phyloP scores from a whole-genome alignment of 1,140 invertebrate species.

The Bradysia coprophila region DNA sequence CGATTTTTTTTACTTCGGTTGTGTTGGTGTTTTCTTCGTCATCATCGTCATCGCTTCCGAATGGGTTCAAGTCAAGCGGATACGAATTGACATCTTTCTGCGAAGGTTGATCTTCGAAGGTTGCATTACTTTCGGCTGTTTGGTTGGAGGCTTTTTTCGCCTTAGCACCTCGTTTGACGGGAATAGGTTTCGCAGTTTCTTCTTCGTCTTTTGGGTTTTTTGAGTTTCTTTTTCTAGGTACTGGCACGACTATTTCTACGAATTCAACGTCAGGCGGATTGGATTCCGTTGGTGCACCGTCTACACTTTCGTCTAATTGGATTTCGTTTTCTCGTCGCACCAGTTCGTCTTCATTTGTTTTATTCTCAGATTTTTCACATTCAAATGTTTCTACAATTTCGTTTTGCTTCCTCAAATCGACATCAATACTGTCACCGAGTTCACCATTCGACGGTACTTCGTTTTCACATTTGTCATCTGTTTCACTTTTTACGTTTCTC shows the following conservation, averaged over 20 bases:
- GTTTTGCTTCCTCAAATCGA: background rate
- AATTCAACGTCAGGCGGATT: background rate
- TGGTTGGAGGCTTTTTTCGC: background rate
- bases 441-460: slow-evolving; percentile 1
- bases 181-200: background rate
- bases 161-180: background rate
- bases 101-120: background rate
- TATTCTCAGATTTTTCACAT: background rate
- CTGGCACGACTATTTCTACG: background rate
- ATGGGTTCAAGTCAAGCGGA: slow-evolving; percentile 64
- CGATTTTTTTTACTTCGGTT: slow-evolving; percentile 5
- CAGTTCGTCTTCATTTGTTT: background rate
- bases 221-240: background rate
- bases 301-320: background rate
- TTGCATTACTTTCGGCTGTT: slow-evolving; percentile 5
- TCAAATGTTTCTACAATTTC: background rate
- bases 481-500: slow-evolving; percentile 12
- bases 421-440: background rate
- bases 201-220: background rate
- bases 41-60: slow-evolving; percentile 43
- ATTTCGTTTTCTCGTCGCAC: background rate
- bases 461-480: slow-evolving; percentile 11
- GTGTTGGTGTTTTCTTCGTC: slow-evolving; percentile 9
- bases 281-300: background rate
- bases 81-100: slow-evolving; percentile 26